A percentile compares a stretch with the other conserved stretches of the same genome.
Evolutionary conservation across 2,888 invertebrate genomes (phyloP).

Genomic region (Incurvaria masculella): DNA sequence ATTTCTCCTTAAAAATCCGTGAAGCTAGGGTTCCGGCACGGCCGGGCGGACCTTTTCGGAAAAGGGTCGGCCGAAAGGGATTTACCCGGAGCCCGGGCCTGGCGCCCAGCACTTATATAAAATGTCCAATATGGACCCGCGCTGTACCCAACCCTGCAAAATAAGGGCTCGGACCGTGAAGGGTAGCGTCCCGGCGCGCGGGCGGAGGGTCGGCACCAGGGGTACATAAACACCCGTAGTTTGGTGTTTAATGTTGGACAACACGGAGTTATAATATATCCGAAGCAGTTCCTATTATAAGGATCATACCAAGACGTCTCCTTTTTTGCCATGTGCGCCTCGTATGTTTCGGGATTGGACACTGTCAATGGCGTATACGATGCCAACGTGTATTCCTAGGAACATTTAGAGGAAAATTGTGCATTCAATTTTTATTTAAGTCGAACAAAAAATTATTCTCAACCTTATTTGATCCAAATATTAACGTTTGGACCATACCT

Average conservation of each 20-base stretch:
- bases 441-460: no score
- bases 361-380: no score
- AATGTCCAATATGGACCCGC: slow-evolving; percentile 50
- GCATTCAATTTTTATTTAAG: no score
- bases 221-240: neutral
- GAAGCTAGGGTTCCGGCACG: slow-evolving; percentile 51
- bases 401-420: no score
- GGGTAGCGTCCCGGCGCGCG: slow-evolving; percentile 33
- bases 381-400: no score
- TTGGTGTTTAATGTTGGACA: neutral
- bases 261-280: neutral
- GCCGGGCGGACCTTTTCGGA: slow-evolving; percentile 41
- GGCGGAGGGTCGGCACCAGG: slow-evolving; percentile 18
- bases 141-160: slow-evolving; percentile 18
- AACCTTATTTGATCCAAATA: no score
- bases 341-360: no score
- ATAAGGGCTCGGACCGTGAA: slow-evolving; percentile 23
- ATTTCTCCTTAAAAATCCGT: slow-evolving; percentile 58
- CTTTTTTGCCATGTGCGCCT: no score
- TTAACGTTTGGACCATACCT: no score
- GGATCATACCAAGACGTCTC: no score
- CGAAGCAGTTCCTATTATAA: no score
- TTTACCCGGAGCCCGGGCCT: slow-evolving; percentile 49
- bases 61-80: slow-evolving; percentile 53
- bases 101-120: slow-evolving; percentile 54